Conservation (phyloP, 2,888 invertebrate genomes). For the Clusia tigrina region DNA sequence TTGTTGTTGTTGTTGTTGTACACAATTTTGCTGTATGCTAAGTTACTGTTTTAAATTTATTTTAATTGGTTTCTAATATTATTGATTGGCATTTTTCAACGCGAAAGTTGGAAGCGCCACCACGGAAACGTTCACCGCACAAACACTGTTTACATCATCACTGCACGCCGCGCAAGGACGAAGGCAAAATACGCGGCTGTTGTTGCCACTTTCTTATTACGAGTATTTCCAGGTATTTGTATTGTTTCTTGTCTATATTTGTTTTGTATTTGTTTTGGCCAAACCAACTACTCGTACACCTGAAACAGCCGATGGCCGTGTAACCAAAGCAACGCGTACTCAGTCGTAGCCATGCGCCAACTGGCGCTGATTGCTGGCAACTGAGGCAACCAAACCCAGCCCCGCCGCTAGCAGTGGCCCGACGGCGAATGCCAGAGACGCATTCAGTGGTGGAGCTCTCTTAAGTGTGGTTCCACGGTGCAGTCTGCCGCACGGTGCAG, state of each 20-base stretch:
- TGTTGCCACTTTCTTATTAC: neutral
- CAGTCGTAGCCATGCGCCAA: neutral
- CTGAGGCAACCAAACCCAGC: constrained; percentile 5
- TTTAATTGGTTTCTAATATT: no score
- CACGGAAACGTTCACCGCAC: neutral
- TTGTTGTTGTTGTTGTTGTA: no score
- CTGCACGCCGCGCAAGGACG: neutral
- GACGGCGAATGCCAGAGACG: no score
- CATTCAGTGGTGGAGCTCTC: no score
- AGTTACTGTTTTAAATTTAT: no score
- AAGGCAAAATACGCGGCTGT: neutral
- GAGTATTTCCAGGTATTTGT: neutral
- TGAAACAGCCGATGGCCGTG: neutral
- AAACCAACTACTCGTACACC: neutral
- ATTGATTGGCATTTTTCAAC: no score
- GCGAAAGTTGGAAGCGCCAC: no score
- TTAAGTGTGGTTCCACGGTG: no score
- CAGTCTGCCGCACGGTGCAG: no score
- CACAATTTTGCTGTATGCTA: no score
- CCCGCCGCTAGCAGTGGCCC: no score
- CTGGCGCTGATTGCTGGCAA: constrained; percentile 13
- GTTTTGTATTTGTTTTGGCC: neutral
- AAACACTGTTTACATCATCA: constrained; percentile 2
- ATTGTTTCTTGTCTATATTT: no score
- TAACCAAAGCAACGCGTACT: neutral